Percentiles rank a stretch among this genome's conserved stretches.
Conservation (phyloP, 1,140 invertebrate species). For the Micrasema minimum region DNA sequence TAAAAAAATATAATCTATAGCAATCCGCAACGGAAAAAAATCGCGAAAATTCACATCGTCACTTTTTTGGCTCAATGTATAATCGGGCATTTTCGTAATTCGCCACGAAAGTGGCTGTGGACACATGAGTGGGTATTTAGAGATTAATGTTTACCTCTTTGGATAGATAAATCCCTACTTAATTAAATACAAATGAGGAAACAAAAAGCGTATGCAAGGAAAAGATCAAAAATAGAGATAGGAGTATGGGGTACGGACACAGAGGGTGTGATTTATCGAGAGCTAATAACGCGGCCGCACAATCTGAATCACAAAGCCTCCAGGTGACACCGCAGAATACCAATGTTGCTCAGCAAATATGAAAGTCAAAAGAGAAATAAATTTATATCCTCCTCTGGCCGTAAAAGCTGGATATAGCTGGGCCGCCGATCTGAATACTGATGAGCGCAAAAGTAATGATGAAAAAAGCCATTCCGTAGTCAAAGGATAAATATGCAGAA, state of each 20-base stretch:
- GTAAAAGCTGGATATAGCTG: conserved; percentile 49
- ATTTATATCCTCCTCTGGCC: conserved; percentile 51
- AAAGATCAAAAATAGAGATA: not conserved
- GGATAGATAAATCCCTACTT: no score
- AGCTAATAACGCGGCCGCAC: conserved; percentile 49
- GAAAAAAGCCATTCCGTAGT: conserved; percentile 46
- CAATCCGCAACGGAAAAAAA: no score
- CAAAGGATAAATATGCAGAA: conserved; percentile 35
- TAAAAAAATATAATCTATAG: no score
- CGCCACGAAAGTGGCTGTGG: no score
- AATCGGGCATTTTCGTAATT: no score
- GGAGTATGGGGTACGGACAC: not conserved
- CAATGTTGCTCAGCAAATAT: conserved; percentile 44
- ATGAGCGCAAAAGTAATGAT: conserved; percentile 48
- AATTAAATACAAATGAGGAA: no score
- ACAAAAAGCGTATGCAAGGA: no score
- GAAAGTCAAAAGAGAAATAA: conserved; percentile 52
- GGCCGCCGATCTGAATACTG: conserved; percentile 48
- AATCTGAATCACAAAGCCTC: conserved; percentile 50
- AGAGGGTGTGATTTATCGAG: conserved; percentile 45
- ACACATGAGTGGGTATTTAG: no score
- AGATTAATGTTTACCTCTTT: no score
- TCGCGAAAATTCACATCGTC: no score
- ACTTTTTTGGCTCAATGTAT: no score
- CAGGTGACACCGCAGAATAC: conserved; percentile 49